A percentile compares a stretch with the other conserved stretches of the same genome.
phyloP scores from a whole-genome alignment of 2,113 vertebrate species.

The Rhipidura dahli region DNA sequence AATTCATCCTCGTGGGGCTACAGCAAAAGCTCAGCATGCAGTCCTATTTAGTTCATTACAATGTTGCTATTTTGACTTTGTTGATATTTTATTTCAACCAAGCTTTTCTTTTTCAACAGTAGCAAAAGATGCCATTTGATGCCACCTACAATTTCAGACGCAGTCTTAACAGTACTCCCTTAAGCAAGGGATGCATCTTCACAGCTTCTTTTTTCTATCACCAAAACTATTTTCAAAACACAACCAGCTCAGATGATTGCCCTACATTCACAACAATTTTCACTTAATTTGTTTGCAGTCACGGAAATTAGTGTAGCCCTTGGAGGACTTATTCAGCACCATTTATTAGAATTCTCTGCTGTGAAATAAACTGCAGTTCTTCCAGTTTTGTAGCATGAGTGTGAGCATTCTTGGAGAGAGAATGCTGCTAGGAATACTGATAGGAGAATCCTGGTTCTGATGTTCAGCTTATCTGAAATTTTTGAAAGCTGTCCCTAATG shows the following conservation, averaged over 20 bases:
- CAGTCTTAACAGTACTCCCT: neutral
- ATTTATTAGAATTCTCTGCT: slow-evolving; percentile 10
- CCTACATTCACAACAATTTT: slow-evolving; percentile 20
- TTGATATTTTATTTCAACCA: neutral
- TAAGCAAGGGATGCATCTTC: neutral
- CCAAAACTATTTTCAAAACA: slow-evolving; percentile 25
- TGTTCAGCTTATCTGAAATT: neutral
- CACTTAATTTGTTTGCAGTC: neutral
- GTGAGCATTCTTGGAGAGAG: neutral
- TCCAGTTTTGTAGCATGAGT: neutral
- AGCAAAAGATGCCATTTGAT: neutral
- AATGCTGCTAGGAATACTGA: slow-evolving; percentile 26
- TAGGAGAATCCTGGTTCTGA: neutral
- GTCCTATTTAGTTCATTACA: neutral
- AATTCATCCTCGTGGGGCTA: neutral
- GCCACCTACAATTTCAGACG: neutral
- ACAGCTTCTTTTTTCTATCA: neutral
- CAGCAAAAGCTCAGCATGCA: neutral
- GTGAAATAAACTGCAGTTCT: neutral
- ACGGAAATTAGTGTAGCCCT: slow-evolving; percentile 19
- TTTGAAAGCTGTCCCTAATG: slow-evolving; percentile 2
- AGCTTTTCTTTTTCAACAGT: neutral
- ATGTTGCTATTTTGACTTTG: neutral
- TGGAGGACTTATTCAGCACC: neutral
- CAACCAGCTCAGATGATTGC: neutral